Percentiles rank a stretch among this genome's conserved stretches.
These are phyloP conservation scores for Steinernema khuongi DNA, from an alignment of 1,140 invertebrate species.

Conservation along the genomic window DNA sequence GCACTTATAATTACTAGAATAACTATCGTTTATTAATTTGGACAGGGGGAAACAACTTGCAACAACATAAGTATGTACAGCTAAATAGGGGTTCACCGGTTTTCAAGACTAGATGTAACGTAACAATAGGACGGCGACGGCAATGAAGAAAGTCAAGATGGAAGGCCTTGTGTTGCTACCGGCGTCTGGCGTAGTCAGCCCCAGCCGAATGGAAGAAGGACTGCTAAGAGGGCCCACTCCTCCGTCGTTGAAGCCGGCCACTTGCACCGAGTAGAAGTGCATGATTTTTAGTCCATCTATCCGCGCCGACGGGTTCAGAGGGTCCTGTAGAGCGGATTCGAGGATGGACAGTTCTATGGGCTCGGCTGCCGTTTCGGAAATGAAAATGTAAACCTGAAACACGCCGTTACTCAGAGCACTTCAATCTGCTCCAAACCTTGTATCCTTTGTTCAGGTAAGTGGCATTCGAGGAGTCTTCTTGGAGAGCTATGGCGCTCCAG, in stretches of 20 bases:
- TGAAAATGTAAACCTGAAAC: conserved; percentile 28
- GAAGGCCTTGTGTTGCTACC: neutral
- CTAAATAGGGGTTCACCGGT: conserved; percentile 2
- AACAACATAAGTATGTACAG: no score
- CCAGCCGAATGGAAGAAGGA: conserved; percentile 21
- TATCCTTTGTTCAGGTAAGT: conserved; percentile 25
- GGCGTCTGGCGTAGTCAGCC: neutral
- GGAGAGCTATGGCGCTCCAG: conserved; percentile 19
- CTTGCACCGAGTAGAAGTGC: conserved; percentile 32
- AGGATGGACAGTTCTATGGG: conserved; percentile 24
- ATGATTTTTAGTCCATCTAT: conserved; percentile 30
- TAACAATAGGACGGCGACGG: neutral
- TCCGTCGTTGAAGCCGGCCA: conserved; percentile 30
- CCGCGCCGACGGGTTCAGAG: conserved; percentile 26
- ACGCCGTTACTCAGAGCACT: neutral
- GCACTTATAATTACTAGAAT: no score
- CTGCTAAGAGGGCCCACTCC: conserved; percentile 23
- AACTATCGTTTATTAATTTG: no score
- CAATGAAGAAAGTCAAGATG: neutral
- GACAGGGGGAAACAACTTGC: no score
- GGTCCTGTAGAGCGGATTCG: conserved; percentile 22
- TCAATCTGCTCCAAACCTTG: neutral
- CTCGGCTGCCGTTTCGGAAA: conserved; percentile 29
- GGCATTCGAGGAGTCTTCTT: conserved; percentile 22
- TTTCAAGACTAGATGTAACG: neutral